These are phyloP conservation scores for Luehdorfia chinensis DNA, from an alignment of 1,140 invertebrate species.

Conservation along the genomic window DNA sequence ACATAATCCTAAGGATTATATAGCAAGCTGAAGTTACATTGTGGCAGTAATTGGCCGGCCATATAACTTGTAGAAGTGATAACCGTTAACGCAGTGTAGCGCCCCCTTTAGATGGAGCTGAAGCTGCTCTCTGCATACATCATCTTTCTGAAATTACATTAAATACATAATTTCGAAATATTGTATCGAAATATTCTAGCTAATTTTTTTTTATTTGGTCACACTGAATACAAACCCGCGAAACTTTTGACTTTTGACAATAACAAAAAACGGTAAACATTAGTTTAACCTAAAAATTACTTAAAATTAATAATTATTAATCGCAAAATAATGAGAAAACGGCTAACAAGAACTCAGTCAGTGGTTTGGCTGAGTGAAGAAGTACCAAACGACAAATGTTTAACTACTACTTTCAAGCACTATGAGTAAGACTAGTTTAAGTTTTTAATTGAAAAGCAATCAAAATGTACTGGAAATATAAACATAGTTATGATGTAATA, in stretches of 20 bases:
- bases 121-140: too few relatives aligned
- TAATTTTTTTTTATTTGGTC: too few relatives aligned
- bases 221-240: neutral
- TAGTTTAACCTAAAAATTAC: neutral
- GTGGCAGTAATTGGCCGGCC: too few relatives aligned
- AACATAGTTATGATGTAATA: neutral
- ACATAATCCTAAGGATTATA: too few relatives aligned
- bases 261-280: slow-evolving; percentile 2
- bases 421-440: slow-evolving; percentile 56
- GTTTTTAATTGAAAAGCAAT: slow-evolving; percentile 1
- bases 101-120: too few relatives aligned
- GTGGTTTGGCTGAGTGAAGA: slow-evolving; percentile 54
- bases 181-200: too few relatives aligned
- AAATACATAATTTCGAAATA: too few relatives aligned
- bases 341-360: slow-evolving; percentile 29
- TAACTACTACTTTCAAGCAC: slow-evolving; percentile 42
- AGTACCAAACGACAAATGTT: slow-evolving; percentile 41
- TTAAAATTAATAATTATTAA: neutral
- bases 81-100: too few relatives aligned
- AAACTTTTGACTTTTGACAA: slow-evolving; percentile 4
- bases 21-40: too few relatives aligned
- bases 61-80: too few relatives aligned
- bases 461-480: neutral
- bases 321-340: slow-evolving; percentile 39
- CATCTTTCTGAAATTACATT: too few relatives aligned